Evolutionary conservation across 2,113 vertebrate genomes (phyloP).

Genomic region (Polypterus senegalus): DNA sequence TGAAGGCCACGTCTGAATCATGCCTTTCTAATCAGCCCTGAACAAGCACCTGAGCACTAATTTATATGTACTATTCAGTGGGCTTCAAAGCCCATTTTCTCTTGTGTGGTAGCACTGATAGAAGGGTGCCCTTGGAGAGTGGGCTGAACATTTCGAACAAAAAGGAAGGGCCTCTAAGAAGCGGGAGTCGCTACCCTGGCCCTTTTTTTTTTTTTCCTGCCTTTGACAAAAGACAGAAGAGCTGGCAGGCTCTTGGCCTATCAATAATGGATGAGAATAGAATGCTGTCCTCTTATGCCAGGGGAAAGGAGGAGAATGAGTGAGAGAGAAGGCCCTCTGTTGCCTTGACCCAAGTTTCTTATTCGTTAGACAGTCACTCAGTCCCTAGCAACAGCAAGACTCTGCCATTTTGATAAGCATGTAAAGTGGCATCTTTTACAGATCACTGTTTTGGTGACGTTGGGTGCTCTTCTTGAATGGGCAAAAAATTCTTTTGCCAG

Average conservation of each 20-base stretch:
- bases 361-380: constrained; percentile 3
- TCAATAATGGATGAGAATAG: constrained; percentile 61
- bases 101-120: constrained; percentile 30
- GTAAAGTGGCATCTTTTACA: neutral
- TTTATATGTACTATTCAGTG: constrained; percentile 34
- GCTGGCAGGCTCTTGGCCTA: constrained; percentile 53
- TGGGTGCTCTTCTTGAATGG: neutral
- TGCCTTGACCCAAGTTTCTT: constrained; percentile 20
- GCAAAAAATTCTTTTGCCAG: neutral
- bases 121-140: constrained; percentile 41
- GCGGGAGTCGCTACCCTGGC: constrained; percentile 43
- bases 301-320: constrained; percentile 22
- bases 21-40: constrained; percentile 40
- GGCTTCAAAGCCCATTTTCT: constrained; percentile 36
- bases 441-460: neutral
- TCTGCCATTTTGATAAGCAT: constrained; percentile 1
- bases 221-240: constrained; percentile 38
- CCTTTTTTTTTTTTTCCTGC: constrained; percentile 33
- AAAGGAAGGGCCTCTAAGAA: constrained; percentile 42
- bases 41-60: constrained; percentile 37
- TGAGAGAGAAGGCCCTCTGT: constrained; percentile 19
- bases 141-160: constrained; percentile 39
- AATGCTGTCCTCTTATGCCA: constrained; percentile 43
- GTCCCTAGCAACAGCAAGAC: neutral
- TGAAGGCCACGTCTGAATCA: constrained; percentile 38